Percentiles rank a stretch among this genome's conserved stretches.
These are phyloP conservation scores for Zonitis immaculata DNA, from an alignment of 2,888 invertebrate genomes.

Conservation along the genomic window DNA sequence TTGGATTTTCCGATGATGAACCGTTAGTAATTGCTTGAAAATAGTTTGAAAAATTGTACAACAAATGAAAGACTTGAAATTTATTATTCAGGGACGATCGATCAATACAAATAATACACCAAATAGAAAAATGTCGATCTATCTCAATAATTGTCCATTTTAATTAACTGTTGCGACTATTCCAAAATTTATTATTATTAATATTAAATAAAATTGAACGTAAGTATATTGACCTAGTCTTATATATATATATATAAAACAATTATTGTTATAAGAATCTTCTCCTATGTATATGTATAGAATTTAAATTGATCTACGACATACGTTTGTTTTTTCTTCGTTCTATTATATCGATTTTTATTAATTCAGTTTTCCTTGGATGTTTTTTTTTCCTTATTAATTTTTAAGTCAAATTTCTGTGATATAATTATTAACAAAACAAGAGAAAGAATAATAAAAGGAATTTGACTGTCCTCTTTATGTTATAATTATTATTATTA, in stretches of 20 bases:
- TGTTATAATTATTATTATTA: not conserved
- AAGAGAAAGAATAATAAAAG: slow-evolving; percentile 13
- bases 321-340: not conserved
- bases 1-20: slow-evolving; percentile 91
- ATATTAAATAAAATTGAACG: not conserved
- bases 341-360: not conserved
- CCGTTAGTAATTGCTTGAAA: slow-evolving; percentile 85
- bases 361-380: slow-evolving; percentile 1
- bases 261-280: slow-evolving; percentile 3
- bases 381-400: slow-evolving; percentile 12
- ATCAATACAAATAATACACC: slow-evolving; percentile 8
- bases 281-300: slow-evolving; percentile 2
- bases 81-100: slow-evolving; percentile 12
- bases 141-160: slow-evolving; percentile 23
- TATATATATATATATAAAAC: not conserved
- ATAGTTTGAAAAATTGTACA: slow-evolving; percentile 11
- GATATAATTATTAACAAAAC: slow-evolving; percentile 29
- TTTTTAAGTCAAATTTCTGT: slow-evolving; percentile 41
- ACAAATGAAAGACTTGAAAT: slow-evolving; percentile 23
- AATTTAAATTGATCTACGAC: not conserved
- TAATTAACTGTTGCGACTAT: slow-evolving; percentile 22
- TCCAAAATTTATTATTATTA: slow-evolving; percentile 10
- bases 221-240: slow-evolving; percentile 11
- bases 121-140: slow-evolving; percentile 12
- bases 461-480: slow-evolving; percentile 21